Evolutionary conservation across 1,140 invertebrate species (phyloP).

Genomic region (Meloidogyne exigua): DNA sequence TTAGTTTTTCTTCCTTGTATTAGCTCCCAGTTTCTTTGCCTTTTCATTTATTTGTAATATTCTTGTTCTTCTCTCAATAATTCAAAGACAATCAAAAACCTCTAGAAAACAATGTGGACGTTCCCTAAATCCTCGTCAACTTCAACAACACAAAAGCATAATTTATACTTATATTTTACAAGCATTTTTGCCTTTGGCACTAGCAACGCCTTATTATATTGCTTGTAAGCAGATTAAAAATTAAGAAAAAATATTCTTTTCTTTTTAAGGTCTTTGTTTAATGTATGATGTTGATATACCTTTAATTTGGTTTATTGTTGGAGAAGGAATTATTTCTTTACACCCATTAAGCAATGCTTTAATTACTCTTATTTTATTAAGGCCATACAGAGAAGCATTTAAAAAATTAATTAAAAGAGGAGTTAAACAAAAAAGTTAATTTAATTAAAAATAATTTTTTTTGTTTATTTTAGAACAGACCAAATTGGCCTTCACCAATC

Average conservation of each 20-base stretch:
- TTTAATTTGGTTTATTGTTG: slow-evolving; percentile 50
- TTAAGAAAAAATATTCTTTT: slow-evolving; percentile 15
- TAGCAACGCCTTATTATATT: slow-evolving; percentile 58
- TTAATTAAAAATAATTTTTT: slow-evolving; percentile 8
- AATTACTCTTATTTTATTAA: slow-evolving; percentile 49
- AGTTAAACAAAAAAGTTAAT: slow-evolving; percentile 14
- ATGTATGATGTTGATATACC: slow-evolving; percentile 57
- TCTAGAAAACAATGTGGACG: slow-evolving; percentile 55
- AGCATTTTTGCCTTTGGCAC: slow-evolving; percentile 50
- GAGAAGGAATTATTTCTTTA: slow-evolving; percentile 39
- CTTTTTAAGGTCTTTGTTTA: slow-evolving; percentile 48
- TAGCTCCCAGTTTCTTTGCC: slow-evolving; percentile 50
- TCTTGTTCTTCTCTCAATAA: slow-evolving; percentile 52
- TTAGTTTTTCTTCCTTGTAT: slow-evolving; percentile 57
- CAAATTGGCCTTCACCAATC: slow-evolving; percentile 5
- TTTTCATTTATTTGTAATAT: slow-evolving; percentile 57
- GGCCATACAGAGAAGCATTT: slow-evolving; percentile 49
- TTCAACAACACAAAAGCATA: slow-evolving; percentile 54
- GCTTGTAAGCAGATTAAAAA: slow-evolving; percentile 43
- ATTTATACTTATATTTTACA: slow-evolving; percentile 52
- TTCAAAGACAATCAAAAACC: slow-evolving; percentile 56
- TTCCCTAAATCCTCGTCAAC: slow-evolving; percentile 51
- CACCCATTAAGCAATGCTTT: slow-evolving; percentile 56
- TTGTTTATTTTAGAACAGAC: no score
- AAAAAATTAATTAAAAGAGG: slow-evolving; percentile 29